phyloP scores from a whole-genome alignment of 2,113 vertebrate species.

The Cygnus buccinator region DNA sequence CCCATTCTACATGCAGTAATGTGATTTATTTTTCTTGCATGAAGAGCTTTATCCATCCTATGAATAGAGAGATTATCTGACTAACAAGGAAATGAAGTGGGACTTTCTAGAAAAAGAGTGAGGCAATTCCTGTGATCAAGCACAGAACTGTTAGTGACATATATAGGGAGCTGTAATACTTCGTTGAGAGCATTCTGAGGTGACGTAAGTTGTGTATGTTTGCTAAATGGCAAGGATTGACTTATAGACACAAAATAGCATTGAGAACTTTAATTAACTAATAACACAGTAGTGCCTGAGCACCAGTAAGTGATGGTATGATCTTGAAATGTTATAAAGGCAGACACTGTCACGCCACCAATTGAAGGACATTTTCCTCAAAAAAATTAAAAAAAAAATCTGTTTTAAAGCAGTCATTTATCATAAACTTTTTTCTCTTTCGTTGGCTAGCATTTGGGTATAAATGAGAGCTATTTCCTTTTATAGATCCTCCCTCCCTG shows the following conservation, averaged over 20 bases:
- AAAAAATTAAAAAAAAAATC: neutral
- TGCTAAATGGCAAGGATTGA: neutral
- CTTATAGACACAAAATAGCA: neutral
- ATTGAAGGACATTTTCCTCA: neutral
- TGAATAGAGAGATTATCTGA: neutral
- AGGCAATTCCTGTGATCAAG: neutral
- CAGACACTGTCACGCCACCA: neutral
- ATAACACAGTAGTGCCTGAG: neutral
- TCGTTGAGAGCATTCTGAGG: neutral
- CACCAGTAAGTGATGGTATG: neutral
- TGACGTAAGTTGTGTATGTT: neutral
- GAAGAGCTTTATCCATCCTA: neutral
- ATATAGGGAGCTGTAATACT: neutral
- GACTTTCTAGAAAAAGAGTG: neutral
- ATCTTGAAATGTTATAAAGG: neutral
- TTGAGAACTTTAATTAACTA: neutral
- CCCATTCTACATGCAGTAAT: neutral
- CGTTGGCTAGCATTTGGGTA: neutral
- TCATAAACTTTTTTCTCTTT: neutral
- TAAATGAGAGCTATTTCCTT: neutral
- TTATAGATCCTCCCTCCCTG: neutral
- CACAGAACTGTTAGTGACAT: neutral
- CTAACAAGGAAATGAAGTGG: neutral
- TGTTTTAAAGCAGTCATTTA: neutral
- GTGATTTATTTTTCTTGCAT: neutral